A percentile compares a stretch with the other conserved stretches of the same genome.
Evolutionary conservation across 2,888 invertebrate genomes (phyloP).

Genomic region (Caenorhabditis virilis): DNA sequence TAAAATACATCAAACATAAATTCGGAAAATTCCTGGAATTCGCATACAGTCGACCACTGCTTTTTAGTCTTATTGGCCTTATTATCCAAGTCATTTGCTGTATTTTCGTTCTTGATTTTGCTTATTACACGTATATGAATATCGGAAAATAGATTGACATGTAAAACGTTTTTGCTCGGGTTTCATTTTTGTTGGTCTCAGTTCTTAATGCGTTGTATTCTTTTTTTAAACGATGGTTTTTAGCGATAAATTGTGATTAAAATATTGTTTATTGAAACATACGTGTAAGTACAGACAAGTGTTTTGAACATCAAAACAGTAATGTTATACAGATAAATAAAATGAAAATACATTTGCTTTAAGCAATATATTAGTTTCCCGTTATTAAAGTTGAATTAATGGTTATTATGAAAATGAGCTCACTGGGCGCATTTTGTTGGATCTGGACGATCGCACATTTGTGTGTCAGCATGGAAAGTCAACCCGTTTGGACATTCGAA

Average conservation of each 20-base stretch:
- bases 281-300: too few species aligned
- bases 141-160: slow-evolving; percentile 21
- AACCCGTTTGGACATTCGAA: slow-evolving; percentile 65
- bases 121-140: slow-evolving; percentile 12
- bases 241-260: too few species aligned
- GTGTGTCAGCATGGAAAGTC: slow-evolving; percentile 56
- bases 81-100: slow-evolving; percentile 15
- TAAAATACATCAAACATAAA: slow-evolving; percentile 15
- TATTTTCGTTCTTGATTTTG: slow-evolving; percentile 28
- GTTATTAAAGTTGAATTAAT: too few species aligned
- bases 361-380: too few species aligned
- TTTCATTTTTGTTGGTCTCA: slow-evolving; percentile 1
- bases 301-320: too few species aligned
- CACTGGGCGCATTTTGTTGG: slow-evolving; percentile 57
- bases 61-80: slow-evolving; percentile 18
- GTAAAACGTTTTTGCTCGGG: slow-evolving; percentile 1
- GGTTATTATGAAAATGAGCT: too few species aligned
- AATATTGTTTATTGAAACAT: too few species aligned
- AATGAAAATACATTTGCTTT: neutral
- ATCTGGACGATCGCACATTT: slow-evolving; percentile 62
- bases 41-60: slow-evolving; percentile 4
- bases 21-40: slow-evolving; percentile 4
- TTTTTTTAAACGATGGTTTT: too few species aligned
- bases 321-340: too few species aligned
- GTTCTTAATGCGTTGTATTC: slow-evolving; percentile 1